Percentiles rank a stretch among this genome's conserved stretches.
Evolutionary conservation across 2,888 invertebrate species (phyloP).

Genomic region (Mayetiola destructor): DNA sequence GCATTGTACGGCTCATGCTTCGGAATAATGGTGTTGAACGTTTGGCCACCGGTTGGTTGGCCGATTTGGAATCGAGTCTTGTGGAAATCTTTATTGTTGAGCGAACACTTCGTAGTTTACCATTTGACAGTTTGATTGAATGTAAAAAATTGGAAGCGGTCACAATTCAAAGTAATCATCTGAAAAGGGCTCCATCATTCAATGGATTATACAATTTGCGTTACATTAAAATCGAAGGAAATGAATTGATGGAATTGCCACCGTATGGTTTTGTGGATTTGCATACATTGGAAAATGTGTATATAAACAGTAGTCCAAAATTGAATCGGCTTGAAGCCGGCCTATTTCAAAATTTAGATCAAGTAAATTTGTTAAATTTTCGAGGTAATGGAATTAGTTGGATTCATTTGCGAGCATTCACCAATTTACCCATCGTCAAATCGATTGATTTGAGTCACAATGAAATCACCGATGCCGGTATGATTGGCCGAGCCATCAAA

Average conservation of each 20-base stretch:
- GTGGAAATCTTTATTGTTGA: constrained; percentile 77
- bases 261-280: constrained; percentile 56
- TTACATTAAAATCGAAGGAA: constrained; percentile 59
- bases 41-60: constrained; percentile 66
- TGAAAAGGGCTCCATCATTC: constrained; percentile 62
- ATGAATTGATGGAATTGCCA: constrained; percentile 47
- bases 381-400: constrained; percentile 59
- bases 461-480: constrained; percentile 59
- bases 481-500: constrained; percentile 62
- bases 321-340: constrained; percentile 57
- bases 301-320: constrained; percentile 53
- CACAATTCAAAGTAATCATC: constrained; percentile 60
- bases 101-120: constrained; percentile 61
- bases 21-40: constrained; percentile 70
- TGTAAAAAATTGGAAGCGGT: constrained; percentile 65
- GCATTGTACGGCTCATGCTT: constrained; percentile 64
- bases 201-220: constrained; percentile 54
- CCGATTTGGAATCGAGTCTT: constrained; percentile 58
- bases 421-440: constrained; percentile 49
- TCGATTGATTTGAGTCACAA: constrained; percentile 59
- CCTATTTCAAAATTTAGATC: constrained; percentile 51
- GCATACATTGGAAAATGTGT: constrained; percentile 57
- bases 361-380: constrained; percentile 56
- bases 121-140: constrained; percentile 60
- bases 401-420: constrained; percentile 62